phyloP scores from a whole-genome alignment of 2,888 invertebrate species.

The Lumbricus terrestris region DNA sequence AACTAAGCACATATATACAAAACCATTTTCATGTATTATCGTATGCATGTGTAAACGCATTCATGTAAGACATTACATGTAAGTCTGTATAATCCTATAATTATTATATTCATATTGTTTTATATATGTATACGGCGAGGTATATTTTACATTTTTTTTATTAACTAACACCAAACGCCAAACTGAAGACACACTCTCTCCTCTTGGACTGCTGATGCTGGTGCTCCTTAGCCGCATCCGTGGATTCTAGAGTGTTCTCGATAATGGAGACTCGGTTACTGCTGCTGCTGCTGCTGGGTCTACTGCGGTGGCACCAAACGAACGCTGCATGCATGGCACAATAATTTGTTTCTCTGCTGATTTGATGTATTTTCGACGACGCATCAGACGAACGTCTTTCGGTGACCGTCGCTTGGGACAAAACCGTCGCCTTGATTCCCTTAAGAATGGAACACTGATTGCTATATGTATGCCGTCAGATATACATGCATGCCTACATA shows the following conservation, averaged over 20 bases:
- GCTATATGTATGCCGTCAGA: no score
- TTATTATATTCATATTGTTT: no score
- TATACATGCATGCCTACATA: not conserved
- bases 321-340: not conserved
- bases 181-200: not conserved
- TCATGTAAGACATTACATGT: no score
- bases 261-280: not conserved
- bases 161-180: no score
- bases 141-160: not conserved
- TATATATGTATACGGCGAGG: not conserved
- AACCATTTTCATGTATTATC: not conserved
- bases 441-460: not conserved
- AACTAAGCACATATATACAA: not conserved
- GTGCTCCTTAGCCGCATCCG: not conserved
- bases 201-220: not conserved
- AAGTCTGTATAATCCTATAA: no score
- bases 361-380: not conserved
- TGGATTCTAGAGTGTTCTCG: not conserved
- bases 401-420: not conserved
- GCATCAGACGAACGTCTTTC: not conserved
- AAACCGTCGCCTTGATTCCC: not conserved
- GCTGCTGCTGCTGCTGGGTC: not conserved
- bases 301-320: not conserved
- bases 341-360: not conserved
- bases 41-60: no score